Conservation (phyloP, 2,113 vertebrate species). For the Chrysemys picta region DNA sequence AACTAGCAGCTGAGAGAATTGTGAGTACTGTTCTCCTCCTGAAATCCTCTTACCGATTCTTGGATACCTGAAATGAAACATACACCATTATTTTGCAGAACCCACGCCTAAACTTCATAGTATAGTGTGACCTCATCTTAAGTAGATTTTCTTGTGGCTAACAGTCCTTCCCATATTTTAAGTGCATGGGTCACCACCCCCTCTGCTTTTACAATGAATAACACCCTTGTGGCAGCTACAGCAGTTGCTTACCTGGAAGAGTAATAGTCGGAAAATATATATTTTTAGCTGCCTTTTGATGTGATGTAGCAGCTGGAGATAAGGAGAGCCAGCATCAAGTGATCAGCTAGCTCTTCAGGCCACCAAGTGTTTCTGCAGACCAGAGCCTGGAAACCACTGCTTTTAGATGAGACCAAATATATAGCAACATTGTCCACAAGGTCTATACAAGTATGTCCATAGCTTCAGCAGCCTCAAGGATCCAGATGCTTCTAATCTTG, state of each 20-base stretch:
- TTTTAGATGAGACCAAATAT: neutral
- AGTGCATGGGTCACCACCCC: slow-evolving; percentile 33
- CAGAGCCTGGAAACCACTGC: neutral
- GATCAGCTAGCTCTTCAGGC: slow-evolving; percentile 37
- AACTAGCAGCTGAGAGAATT: neutral
- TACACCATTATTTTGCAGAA: slow-evolving; percentile 37
- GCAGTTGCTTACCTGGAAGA: slow-evolving; percentile 79
- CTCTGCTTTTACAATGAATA: slow-evolving; percentile 56
- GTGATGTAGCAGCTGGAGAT: slow-evolving; percentile 74
- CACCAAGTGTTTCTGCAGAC: slow-evolving; percentile 22
- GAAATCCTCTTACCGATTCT: neutral
- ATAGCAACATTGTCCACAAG: neutral
- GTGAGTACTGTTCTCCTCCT: neutral
- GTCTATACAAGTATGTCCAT: neutral
- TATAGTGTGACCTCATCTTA: neutral
- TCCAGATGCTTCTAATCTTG: neutral
- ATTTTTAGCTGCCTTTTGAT: slow-evolving; percentile 80
- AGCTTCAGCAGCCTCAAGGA: neutral
- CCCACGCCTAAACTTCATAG: slow-evolving; percentile 20
- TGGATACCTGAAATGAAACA: slow-evolving; percentile 53
- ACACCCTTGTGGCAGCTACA: slow-evolving; percentile 65
- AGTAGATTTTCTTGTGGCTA: slow-evolving; percentile 44
- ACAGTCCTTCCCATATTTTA: slow-evolving; percentile 49
- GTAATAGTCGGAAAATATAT: slow-evolving; percentile 77
- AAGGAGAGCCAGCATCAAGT: slow-evolving; percentile 47